Evolutionary conservation across 2,888 invertebrate species (phyloP), one percentile per base, ranked within the genome.

Genomic region (Sipha maydis): DNA sequence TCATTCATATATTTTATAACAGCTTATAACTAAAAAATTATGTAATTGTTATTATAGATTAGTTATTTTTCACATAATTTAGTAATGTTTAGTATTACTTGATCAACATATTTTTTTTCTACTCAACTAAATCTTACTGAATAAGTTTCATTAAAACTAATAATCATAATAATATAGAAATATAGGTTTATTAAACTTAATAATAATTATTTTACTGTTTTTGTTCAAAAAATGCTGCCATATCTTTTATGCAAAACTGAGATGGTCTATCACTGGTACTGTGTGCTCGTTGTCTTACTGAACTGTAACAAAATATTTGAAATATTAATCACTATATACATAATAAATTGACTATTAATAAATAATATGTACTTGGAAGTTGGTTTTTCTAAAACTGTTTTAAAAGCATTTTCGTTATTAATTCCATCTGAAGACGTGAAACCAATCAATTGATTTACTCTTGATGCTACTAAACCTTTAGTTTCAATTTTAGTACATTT

Each of bases 211-310:
- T 90, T 78, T 82, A 88, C 56, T 88, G 82, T 54, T 88, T 88
- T 61, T 90, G 90, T 92, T 96, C 96, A 91, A 96, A 96, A 92
- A 96, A 94, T 90, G 96, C 96, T 90, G 96, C 95, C 94, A 96
- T 96, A 92, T 96, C 96, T 91, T 95, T 94, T 91, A 96, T 96
- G 91, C 95, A 95, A 92, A 94, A 95, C 76, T 95, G 94, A 19
- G 95, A 95, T 61, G 95, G 95, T 71, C 89, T 89, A 78, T 89
- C 89, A 78, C 90, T 90, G 25, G 90, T 89, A 71, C 90, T 90
- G 56, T 90, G 90, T 28, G 90, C 90, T 83, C 90, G 76, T 83
- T 90, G 90, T 21, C 90, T 85, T 61, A 89, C 83, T 1, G 89
- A 85, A 78, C 90, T 90, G 89, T 76, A 89, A 83, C 28, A 80